A percentile compares a stretch with the other conserved stretches of the same genome.
These are phyloP conservation scores for Pseudolaguvia tuberculata DNA, from an alignment of 2,113 vertebrate species.

Conservation along the genomic window DNA sequence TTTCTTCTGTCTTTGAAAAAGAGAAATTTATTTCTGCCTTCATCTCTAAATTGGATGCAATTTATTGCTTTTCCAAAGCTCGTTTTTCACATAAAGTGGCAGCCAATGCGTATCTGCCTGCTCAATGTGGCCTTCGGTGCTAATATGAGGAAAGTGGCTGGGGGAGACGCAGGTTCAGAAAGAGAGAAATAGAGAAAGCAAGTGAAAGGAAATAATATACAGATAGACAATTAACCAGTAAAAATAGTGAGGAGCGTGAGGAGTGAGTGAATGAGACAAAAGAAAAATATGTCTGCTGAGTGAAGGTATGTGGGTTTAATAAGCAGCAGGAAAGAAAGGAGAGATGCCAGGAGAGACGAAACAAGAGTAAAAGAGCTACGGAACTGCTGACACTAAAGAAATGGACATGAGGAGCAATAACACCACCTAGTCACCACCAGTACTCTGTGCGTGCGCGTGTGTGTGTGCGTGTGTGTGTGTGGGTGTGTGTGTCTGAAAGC, in stretches of 20 bases:
- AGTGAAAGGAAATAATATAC: constrained; percentile 58
- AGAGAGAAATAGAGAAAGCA: constrained; percentile 57
- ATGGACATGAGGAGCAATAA: constrained; percentile 42
- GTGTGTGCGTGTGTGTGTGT: not conserved
- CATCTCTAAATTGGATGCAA: constrained; percentile 82
- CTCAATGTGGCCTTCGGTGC: constrained; percentile 70
- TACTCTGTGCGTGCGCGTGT: not conserved
- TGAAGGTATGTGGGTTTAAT: constrained; percentile 10
- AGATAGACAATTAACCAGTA: constrained; percentile 48
- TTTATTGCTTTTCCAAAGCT: constrained; percentile 79
- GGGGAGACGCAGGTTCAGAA: constrained; percentile 57
- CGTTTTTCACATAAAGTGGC: constrained; percentile 77
- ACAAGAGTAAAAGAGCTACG: constrained; percentile 7
- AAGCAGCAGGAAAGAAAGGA: constrained; percentile 1
- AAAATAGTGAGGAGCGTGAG: constrained; percentile 35
- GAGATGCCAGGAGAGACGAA: constrained; percentile 1
- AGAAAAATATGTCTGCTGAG: constrained; percentile 11
- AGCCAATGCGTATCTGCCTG: constrained; percentile 73
- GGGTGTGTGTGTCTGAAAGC: not conserved
- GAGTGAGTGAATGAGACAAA: constrained; percentile 19
- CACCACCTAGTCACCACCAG: constrained; percentile 49
- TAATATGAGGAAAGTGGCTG: constrained; percentile 75
- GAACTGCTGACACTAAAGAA: constrained; percentile 5
- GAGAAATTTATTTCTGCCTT: constrained; percentile 80
- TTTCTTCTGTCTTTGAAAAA: constrained; percentile 74